These are phyloP conservation scores for Chaetodon trifascialis DNA, from an alignment of 2,113 vertebrate species.

Conservation along the genomic window DNA sequence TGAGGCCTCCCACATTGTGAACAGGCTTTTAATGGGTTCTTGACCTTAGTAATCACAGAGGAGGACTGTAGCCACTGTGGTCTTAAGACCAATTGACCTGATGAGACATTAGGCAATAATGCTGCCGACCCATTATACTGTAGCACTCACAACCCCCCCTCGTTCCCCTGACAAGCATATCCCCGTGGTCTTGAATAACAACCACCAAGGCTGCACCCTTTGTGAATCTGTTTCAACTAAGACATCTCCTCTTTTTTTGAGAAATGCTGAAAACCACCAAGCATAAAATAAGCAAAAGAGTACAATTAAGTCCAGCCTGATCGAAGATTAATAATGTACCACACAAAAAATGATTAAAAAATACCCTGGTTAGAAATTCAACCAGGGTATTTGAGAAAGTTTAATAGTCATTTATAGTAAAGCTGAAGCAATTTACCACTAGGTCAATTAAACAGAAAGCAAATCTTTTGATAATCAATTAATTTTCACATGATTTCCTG, in stretches of 20 bases:
- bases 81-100: constrained; percentile 57
- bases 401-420: no score
- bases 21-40: constrained; percentile 67
- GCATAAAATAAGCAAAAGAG: background rate
- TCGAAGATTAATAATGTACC: background rate
- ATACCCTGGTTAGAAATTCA: background rate
- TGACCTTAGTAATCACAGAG: constrained; percentile 68
- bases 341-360: background rate
- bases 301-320: background rate
- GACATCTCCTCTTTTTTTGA: background rate
- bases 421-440: background rate
- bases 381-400: background rate
- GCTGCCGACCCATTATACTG: constrained; percentile 22
- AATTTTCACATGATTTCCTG: background rate
- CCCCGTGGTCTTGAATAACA: constrained; percentile 19
- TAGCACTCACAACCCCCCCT: background rate
- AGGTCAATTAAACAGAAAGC: background rate
- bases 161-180: background rate
- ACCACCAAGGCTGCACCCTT: background rate
- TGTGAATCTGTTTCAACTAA: background rate
- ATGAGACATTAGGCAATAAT: constrained; percentile 51
- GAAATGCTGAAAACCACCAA: background rate
- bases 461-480: background rate
- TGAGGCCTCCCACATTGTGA: constrained; percentile 28
- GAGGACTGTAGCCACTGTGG: constrained; percentile 32